Percentiles rank a stretch among this genome's conserved stretches.
Evolutionary conservation across 2,797 vertebrate species (phyloP).

Genomic region (Enteromius thamalakanensis): DNA sequence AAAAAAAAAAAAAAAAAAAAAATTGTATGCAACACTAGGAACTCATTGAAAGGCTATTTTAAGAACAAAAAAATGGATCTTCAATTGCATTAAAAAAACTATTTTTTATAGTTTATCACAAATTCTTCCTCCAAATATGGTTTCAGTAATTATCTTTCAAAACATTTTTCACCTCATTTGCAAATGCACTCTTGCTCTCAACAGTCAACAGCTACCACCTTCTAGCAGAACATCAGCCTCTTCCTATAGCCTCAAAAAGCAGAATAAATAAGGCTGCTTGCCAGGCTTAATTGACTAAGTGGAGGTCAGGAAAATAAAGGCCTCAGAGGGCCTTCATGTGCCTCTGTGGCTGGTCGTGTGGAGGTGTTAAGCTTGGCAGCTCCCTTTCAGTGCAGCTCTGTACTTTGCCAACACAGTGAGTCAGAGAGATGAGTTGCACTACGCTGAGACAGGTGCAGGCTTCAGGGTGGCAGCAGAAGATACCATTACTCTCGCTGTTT

Average conservation of each 20-base stretch:
- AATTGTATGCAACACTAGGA: no score
- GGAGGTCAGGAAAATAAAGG: slow-evolving; percentile 21
- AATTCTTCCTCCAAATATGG: neutral
- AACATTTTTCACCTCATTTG: neutral
- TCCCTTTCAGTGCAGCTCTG: slow-evolving; percentile 12
- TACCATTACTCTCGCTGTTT: slow-evolving; percentile 20
- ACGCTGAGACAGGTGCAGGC: slow-evolving; percentile 29
- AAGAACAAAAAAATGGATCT: neutral
- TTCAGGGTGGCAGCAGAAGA: slow-evolving; percentile 28
- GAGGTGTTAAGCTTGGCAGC: slow-evolving; percentile 26
- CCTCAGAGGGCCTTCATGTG: slow-evolving; percentile 12
- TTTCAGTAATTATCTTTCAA: neutral
- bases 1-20: no score
- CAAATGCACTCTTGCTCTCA: neutral
- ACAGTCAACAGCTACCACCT: slow-evolving; percentile 41
- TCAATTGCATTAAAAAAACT: neutral
- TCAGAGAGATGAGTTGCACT: slow-evolving; percentile 46
- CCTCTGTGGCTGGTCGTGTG: neutral
- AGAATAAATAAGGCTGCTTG: neutral
- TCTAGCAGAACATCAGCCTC: slow-evolving; percentile 46
- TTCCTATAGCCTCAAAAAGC: slow-evolving; percentile 35
- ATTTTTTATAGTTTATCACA: neutral
- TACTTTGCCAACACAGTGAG: slow-evolving; percentile 36
- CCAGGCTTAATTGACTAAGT: slow-evolving; percentile 16
- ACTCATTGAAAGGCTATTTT: neutral